Conservation (phyloP, 2,113 vertebrate genomes). For the Dromaius novaehollandiae region DNA sequence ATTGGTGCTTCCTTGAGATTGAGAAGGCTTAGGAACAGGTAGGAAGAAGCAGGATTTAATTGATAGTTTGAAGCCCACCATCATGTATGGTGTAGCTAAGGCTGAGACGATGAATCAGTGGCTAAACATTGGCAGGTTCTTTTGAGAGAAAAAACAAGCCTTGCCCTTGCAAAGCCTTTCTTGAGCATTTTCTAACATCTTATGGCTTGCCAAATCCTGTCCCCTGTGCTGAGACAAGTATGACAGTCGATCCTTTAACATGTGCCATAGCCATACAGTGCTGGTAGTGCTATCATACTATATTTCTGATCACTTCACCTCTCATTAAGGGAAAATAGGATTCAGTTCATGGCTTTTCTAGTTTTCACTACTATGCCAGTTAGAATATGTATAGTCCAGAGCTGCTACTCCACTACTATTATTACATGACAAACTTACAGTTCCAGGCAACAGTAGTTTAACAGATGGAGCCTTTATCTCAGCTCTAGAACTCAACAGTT, state of each 20-base stretch:
- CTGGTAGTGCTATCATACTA: not conserved
- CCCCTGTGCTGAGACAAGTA: not conserved
- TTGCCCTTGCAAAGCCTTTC: not conserved
- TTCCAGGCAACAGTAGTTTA: not conserved
- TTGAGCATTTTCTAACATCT: not conserved
- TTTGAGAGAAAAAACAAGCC: not conserved
- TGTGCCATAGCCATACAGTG: not conserved
- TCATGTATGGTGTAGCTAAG: not conserved
- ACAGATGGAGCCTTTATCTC: not conserved
- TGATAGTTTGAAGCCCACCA: not conserved
- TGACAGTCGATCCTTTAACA: not conserved
- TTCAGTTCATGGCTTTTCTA: not conserved
- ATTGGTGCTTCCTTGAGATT: not conserved
- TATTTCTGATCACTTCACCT: not conserved
- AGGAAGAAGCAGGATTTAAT: not conserved
- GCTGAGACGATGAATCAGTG: not conserved
- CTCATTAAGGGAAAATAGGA: not conserved
- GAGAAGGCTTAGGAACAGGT: not conserved
- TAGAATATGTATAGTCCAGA: rapidly evolving
- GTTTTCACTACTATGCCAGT: not conserved
- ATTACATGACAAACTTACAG: not conserved
- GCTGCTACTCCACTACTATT: not conserved
- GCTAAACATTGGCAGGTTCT: not conserved
- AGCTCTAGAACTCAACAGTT: not conserved
- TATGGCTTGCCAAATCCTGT: not conserved